Base-by-base conservation (phyloP, 1,140 invertebrate genomes). In the Drosophila nebulosa region DNA sequence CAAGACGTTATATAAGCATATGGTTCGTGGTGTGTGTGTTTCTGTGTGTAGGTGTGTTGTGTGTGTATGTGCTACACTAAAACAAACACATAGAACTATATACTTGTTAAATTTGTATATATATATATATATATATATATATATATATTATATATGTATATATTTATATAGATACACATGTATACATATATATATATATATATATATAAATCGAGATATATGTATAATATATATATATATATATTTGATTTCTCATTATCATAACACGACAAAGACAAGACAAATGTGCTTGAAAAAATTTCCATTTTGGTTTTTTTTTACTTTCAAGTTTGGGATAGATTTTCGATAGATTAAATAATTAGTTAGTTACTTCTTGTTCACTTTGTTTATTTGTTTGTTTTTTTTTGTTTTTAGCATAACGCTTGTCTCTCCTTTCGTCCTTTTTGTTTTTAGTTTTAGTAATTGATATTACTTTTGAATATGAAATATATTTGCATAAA, bases 241-340 rank as follows among this genome's bases (percentile, higher is more conserved):
- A 58, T 58, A 50, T 32, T 7, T 22, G 35, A 52, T 26, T 53
- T 65, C 30, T 35, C 51, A 64, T 61, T 64, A 62, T 70, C 30
- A 18, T 72, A 68, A 76, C 60, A 51, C 56, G 64, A 76, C 26
- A 59, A 68, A 64, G 56, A 64, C 66, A 60, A 60, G 10, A 18
- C 56, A 58, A 58, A 58, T 57, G 53, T 70, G 56, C 56, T 30
- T 60, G 56, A 27, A 63, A 63, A 71, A 61, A 70, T 46, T 21
- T 57, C 14, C 30, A 30, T 35, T 21, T 21, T 58, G 4, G 30
- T 35, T 22, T 22, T 21, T 32, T 56, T 56, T 56, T 16, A 5
- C 4, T 21, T 42, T 42, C n/a, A 0, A 2, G 2, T 27, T 58
- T 58, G 9, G 56, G 56, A 58, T 58, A 58, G 52, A 10, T 30